Conservation (phyloP, 2,113 vertebrate genomes). For the Ailuropoda melanoleuca region DNA sequence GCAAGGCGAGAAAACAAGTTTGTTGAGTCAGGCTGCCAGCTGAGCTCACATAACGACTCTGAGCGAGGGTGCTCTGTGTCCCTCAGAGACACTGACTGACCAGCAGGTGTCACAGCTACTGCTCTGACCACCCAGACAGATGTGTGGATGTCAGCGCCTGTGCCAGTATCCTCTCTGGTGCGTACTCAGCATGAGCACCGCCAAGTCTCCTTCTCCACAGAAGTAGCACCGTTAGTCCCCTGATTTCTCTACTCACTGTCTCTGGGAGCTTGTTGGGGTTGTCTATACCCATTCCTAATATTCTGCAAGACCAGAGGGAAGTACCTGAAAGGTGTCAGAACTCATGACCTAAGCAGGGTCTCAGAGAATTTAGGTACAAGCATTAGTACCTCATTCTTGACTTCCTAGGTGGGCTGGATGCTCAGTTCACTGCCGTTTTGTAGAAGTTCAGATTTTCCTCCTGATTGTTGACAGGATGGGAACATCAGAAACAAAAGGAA, state of each 20-base stretch:
- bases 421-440: not conserved
- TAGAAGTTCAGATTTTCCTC: not conserved
- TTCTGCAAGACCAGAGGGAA: not conserved
- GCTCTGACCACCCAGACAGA: not conserved
- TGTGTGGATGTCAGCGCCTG: not conserved
- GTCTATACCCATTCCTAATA: not conserved
- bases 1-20: not conserved
- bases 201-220: not conserved
- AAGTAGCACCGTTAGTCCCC: not conserved
- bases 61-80: not conserved
- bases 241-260: not conserved
- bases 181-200: not conserved
- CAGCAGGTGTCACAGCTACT: not conserved
- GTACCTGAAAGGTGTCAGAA: not conserved
- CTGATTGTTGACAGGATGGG: not conserved
- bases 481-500: not conserved
- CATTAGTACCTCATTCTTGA: not conserved
- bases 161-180: not conserved
- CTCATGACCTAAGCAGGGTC: not conserved
- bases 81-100: not conserved
- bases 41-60: not conserved
- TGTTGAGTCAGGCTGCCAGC: not conserved
- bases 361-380: not conserved
- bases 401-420: not conserved
- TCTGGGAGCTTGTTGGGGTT: not conserved